phyloP scores from a whole-genome alignment of 2,888 invertebrate genomes.

The Nudaria mundana region DNA sequence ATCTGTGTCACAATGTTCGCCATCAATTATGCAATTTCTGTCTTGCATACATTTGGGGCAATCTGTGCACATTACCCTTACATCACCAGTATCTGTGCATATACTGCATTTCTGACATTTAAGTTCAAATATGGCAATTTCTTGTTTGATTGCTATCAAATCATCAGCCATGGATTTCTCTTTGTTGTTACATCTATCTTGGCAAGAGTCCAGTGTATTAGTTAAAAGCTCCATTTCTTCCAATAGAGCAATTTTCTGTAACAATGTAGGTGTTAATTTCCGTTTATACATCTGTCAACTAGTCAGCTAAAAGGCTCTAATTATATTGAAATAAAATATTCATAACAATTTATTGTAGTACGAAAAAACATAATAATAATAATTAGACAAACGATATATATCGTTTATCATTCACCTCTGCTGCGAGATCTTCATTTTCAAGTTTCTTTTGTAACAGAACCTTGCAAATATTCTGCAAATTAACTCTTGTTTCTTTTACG shows the following conservation, averaged over 20 bases:
- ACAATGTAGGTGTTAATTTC: no score
- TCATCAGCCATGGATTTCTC: constrained; percentile 44
- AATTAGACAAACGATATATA: neutral
- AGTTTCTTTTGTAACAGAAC: constrained; percentile 58
- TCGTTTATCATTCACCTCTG: no score
- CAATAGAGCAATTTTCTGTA: constrained; percentile 53
- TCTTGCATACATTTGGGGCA: constrained; percentile 58
- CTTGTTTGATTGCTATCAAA: constrained; percentile 42
- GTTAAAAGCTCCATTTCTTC: constrained; percentile 55
- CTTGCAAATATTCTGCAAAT: constrained; percentile 58
- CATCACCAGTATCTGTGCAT: constrained; percentile 53
- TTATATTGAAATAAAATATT: neutral
- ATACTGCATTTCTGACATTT: constrained; percentile 55
- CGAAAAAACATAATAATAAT: neutral
- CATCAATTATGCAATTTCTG: constrained; percentile 47
- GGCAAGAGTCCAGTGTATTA: constrained; percentile 47
- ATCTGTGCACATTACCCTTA: constrained; percentile 56
- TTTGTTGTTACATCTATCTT: constrained; percentile 55
- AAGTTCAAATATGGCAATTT: constrained; percentile 40
- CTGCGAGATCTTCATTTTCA: constrained; percentile 58
- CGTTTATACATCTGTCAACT: neutral
- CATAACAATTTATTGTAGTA: neutral
- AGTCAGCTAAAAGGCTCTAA: neutral
- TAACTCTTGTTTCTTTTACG: constrained; percentile 59
- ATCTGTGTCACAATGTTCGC: constrained; percentile 46